Conservation (phyloP, 2,797 vertebrate species). For the Ptychobarbus kaznakovi region DNA sequence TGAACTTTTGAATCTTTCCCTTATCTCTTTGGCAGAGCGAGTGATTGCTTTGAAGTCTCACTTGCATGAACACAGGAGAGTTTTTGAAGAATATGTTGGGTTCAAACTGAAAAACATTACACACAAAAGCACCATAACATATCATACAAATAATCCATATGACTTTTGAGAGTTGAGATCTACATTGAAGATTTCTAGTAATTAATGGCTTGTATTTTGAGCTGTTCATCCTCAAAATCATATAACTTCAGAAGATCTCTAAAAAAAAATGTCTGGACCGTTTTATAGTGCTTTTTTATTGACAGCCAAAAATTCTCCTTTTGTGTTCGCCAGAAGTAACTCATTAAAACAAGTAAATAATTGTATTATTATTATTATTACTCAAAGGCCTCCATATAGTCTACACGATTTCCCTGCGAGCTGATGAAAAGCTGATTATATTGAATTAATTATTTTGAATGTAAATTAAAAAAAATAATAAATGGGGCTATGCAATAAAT, state of each 20-base stretch:
- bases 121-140: neutral
- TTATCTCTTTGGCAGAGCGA: slow-evolving; percentile 2
- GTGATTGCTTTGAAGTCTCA: slow-evolving; percentile 36
- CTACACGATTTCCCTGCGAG: too few relatives aligned
- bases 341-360: neutral
- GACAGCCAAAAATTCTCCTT: neutral
- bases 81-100: neutral
- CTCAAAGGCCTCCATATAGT: too few relatives aligned
- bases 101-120: neutral
- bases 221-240: neutral
- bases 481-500: neutral
- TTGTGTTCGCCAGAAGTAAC: neutral
- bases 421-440: too few relatives aligned
- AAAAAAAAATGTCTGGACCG: neutral
- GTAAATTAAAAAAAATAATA: too few relatives aligned
- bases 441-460: too few relatives aligned
- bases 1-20: slow-evolving; percentile 30
- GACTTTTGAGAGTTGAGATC: neutral
- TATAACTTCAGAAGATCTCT: neutral
- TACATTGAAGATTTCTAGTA: neutral
- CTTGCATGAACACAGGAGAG: neutral
- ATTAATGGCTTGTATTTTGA: neutral
- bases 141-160: neutral
- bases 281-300: neutral
- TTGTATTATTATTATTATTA: too few relatives aligned